Base-by-base conservation (phyloP, 2,113 vertebrate genomes). In the Cebidichthys violaceus region DNA sequence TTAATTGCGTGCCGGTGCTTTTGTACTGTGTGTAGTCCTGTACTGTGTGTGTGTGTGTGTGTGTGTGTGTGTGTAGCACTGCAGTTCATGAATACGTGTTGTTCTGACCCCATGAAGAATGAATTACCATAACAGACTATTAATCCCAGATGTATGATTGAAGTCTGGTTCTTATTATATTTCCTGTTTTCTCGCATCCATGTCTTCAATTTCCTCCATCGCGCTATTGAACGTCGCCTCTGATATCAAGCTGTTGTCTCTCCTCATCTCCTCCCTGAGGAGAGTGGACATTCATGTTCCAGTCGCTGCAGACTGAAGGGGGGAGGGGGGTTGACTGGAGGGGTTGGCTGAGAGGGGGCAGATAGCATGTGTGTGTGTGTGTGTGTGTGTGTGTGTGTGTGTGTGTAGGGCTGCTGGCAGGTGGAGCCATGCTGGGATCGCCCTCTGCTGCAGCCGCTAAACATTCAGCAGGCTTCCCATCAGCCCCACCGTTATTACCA, bases 401-500 rank as follows among this genome's bases (percentile, higher is more conserved):
- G 41, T 65, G 81, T 47, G 55, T 0, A 14, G 66, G 52, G 33
- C 47, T 67, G 60, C 71, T 82, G 76, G 85, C 22, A 52, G 73
- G 17, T 39, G 55, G 45, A 82, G 72, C 39, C 90, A 88, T 62
- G 86, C 91, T 92, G 92, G 78, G 91, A 88, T 77, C 69, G 71
- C 74, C 84, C 81, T 84, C 75, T 86, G 79, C 77, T 72, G 70
- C 77, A 75, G 73, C 82, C 52, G 3, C 85, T 84, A 82, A 88
- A 82, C 88, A 88, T 91, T 88, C 86, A 90, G 86, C 85, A 80
- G 72, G 70, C 68, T 89, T 83, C 86, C 83, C 84, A 92, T 91
- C 89, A 82, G 68, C 66, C 86, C 64, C 69, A 60, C 84, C 87
- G 86, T 89, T 86, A 92, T 93, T 92, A 93, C 87, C 88, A 86